These are phyloP conservation scores for Falco novaeseelandiae DNA, from an alignment of 2,797 vertebrate species.

Conservation along the genomic window DNA sequence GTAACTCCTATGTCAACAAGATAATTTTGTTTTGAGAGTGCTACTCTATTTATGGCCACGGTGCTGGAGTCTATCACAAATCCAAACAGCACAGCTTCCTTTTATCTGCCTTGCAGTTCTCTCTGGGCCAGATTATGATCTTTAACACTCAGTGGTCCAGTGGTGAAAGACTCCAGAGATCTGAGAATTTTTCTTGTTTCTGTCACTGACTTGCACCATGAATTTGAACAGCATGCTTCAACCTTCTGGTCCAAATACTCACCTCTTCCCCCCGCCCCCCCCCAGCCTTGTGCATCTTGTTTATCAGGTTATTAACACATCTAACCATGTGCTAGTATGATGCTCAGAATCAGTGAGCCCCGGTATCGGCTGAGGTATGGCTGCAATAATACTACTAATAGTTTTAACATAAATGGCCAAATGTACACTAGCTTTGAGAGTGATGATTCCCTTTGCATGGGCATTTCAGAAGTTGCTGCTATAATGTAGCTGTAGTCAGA, in stretches of 20 bases:
- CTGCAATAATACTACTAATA: background rate
- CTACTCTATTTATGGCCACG: background rate
- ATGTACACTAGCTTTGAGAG: background rate
- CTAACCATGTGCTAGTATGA: background rate
- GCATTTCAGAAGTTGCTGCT: background rate
- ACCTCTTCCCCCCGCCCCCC: no score
- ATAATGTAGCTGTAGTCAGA: background rate
- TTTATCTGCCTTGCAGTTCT: background rate
- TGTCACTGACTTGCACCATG: background rate
- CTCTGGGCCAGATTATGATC: background rate
- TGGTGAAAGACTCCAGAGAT: background rate
- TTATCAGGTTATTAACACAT: background rate
- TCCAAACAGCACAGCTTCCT: background rate
- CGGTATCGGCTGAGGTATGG: background rate
- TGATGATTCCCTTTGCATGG: background rate
- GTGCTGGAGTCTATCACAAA: background rate
- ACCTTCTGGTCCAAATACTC: background rate
- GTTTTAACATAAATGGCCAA: background rate
- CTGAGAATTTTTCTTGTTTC: background rate
- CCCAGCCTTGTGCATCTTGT: background rate
- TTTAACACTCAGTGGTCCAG: background rate
- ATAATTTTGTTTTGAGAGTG: background rate
- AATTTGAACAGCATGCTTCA: background rate
- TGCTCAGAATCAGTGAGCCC: background rate
- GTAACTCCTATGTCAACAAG: background rate